Base-by-base conservation (phyloP, 2,797 vertebrate genomes). In the Coregonus sp. region DNA sequence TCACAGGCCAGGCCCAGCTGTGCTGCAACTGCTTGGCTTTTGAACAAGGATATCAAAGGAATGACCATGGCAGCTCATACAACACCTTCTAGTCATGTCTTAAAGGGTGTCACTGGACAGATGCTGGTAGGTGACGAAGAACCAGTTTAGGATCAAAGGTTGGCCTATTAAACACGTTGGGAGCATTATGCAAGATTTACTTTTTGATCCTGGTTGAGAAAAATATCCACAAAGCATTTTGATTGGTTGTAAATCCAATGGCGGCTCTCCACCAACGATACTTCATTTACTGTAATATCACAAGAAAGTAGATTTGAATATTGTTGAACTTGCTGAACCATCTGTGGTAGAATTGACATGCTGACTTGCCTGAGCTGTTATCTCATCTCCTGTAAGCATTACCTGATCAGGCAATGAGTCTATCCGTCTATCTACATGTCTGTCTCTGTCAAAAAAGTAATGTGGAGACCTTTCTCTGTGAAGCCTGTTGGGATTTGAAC, bases 401-500 rank as follows among this genome's bases (percentile, higher is more conserved):
- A 11, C 9, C 40, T 66, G 51, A 4, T 18, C 47, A 47, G 51
- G n/a, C 63, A 35, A 47, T 50, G 9, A 47, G 40, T 47, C 40
- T 47, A 47, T 54, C 31, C 18, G 11, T 63, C 59, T 11, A 20
- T 18, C 9, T 9, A 63, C 59, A 63, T 54, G 31, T 18, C 52
- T 25, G 71, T 59, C 71, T n/a, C 15, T 54, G 5, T 72, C 68
- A 2, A 67, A 33, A 81, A 76, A 40, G 12, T 15, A 66, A 15
- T 59, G 33, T 51, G 0, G 25, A 70, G 31, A 1, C 1, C 40
- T 47, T 47, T 77, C 77, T 86, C 40, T 78, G 16, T 4, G 78
- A 75, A 50, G 80, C 76, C 79, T 73, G 75, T 31, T 37, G 65
- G 73, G 65, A 72, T 82, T 87, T 87, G 80, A 79, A 86, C 78